A percentile compares a stretch with the other conserved stretches of the same genome.
Conservation (phyloP, 2,797 vertebrate genomes). For the Notamacropus eugenii region DNA sequence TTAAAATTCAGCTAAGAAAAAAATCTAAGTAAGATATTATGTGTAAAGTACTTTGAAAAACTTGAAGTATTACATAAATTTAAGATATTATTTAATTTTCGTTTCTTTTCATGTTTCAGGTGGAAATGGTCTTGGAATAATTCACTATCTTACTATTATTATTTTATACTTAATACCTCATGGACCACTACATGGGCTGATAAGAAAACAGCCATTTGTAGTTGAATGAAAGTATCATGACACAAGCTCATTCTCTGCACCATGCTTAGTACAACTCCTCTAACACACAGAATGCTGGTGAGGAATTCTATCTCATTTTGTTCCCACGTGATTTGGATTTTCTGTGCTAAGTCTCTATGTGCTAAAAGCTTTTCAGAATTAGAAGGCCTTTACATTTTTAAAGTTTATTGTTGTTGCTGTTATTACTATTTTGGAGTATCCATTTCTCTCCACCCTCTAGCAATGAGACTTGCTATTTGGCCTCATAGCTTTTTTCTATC, state of each 20-base stretch:
- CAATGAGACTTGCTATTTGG: conserved; percentile 62
- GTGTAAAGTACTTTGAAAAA: background rate
- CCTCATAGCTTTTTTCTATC: conserved; percentile 69
- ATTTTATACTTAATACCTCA: background rate
- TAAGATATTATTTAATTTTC: background rate
- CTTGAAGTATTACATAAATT: background rate
- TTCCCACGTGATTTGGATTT: background rate
- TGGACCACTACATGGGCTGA: background rate
- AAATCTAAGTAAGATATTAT: background rate
- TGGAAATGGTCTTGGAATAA: background rate
- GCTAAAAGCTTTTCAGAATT: background rate
- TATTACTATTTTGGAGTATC: conserved; percentile 64
- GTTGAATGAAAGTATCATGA: background rate
- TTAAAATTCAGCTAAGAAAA: background rate
- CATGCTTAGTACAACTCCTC: background rate
- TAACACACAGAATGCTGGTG: background rate
- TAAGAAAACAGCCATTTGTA: background rate
- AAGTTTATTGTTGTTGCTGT: background rate
- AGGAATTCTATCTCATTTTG: background rate
- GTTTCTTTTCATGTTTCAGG: background rate
- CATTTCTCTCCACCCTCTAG: conserved; percentile 59
- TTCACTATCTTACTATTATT: background rate
- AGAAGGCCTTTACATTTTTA: background rate
- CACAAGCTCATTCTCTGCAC: background rate
- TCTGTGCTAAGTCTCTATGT: background rate